Evolutionary conservation across 1,140 invertebrate species (phyloP).

Genomic region (Spodoptera frugiperda): DNA sequence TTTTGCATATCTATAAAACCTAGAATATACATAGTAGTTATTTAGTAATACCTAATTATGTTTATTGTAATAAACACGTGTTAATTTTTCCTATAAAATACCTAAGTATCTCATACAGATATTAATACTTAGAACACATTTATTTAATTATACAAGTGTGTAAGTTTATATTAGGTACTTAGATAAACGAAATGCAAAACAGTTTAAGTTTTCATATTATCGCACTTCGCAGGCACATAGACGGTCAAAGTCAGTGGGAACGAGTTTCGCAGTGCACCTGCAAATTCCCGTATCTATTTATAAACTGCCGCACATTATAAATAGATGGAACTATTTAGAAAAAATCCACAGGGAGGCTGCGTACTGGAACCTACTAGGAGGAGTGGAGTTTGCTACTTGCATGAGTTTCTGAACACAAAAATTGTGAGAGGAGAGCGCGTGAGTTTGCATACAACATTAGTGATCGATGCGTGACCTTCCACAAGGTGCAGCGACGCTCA

Average conservation of each 20-base stretch:
- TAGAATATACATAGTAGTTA: neutral
- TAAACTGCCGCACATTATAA: neutral
- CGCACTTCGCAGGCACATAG: neutral
- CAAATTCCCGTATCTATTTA: neutral
- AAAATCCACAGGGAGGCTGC: neutral
- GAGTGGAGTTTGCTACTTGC: slow-evolving; percentile 3
- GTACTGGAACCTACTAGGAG: too few relatives aligned
- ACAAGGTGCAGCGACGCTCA: slow-evolving; percentile 12
- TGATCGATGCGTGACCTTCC: slow-evolving; percentile 6
- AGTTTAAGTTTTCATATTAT: neutral
- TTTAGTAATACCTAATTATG: neutral
- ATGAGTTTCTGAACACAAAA: slow-evolving; percentile 3
- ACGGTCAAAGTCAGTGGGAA: neutral
- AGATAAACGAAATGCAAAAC: neutral
- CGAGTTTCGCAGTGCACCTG: slow-evolving; percentile 24
- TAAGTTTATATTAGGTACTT: neutral
- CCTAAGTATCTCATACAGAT: too few relatives aligned
- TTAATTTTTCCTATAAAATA: too few relatives aligned
- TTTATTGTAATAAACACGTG: slow-evolving; percentile 17
- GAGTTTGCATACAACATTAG: slow-evolving; percentile 1
- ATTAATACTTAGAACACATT: too few relatives aligned
- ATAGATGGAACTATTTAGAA: slow-evolving; percentile 19
- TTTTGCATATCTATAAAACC: neutral
- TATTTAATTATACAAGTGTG: too few relatives aligned
- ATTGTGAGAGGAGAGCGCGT: neutral